Evolutionary conservation across 2,797 vertebrate species (phyloP).

Genomic region (Tauraco hartlaubi): DNA sequence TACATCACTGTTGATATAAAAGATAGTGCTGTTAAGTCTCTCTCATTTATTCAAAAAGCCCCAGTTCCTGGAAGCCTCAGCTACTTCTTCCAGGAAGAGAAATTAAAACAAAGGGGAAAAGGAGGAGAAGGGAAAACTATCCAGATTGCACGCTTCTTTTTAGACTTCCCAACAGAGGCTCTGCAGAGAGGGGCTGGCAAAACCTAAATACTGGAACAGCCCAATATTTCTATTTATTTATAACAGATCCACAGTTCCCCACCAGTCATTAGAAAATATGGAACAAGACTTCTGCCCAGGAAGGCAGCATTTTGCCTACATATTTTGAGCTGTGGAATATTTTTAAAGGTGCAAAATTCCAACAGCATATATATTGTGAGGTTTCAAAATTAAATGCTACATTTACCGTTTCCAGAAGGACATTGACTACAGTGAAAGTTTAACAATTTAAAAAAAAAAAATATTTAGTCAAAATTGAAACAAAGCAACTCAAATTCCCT

Average conservation of each 20-base stretch:
- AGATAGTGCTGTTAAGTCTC: neutral
- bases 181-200: neutral
- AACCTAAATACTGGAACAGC: neutral
- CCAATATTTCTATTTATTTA: neutral
- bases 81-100: neutral
- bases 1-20: neutral
- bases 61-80: neutral
- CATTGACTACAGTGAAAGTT: neutral
- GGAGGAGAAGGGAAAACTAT: neutral
- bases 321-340: neutral
- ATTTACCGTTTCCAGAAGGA: neutral
- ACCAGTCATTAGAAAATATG: neutral
- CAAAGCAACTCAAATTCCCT: neutral
- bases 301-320: neutral
- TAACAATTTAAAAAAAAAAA: neutral
- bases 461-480: neutral
- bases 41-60: neutral
- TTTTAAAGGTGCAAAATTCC: neutral
- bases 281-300: neutral
- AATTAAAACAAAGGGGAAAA: neutral
- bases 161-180: neutral
- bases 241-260: neutral
- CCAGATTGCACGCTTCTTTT: neutral
- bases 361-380: neutral
- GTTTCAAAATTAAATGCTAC: neutral